Percentiles rank a stretch among this genome's conserved stretches.
These are phyloP conservation scores for Crematogaster levior DNA, from an alignment of 2,888 invertebrate genomes.

Conservation along the genomic window DNA sequence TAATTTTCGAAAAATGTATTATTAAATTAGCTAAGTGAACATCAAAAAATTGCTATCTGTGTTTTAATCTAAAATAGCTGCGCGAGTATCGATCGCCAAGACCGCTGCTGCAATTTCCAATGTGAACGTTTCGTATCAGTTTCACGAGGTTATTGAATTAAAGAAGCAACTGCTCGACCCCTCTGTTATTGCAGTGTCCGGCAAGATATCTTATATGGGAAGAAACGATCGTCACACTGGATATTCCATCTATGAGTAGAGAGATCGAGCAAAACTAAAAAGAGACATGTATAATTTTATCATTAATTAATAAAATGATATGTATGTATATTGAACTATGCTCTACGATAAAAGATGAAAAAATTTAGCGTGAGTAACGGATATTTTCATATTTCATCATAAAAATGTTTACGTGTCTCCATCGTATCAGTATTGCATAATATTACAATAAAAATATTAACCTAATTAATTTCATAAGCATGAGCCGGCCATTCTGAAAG, in stretches of 20 bases:
- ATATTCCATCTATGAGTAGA: conserved; percentile 18
- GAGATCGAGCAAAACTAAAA: background rate
- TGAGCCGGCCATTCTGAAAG: conserved; percentile 8
- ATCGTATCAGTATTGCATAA: conserved; percentile 6
- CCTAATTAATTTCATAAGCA: conserved; percentile 35
- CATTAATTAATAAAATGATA: conserved; percentile 30
- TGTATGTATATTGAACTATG: background rate
- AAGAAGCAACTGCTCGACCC: conserved; percentile 54
- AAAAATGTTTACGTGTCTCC: conserved; percentile 27
- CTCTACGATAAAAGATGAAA: background rate
- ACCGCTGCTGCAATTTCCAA: conserved; percentile 28
- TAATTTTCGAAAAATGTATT: conserved; percentile 16
- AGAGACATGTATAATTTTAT: background rate
- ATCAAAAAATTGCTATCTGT: conserved; percentile 2
- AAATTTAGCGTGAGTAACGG: conserved; percentile 50
- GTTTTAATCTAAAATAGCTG: conserved; percentile 42
- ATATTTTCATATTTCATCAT: conserved; percentile 51
- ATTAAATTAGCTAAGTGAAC: conserved; percentile 9
- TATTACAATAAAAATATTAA: conserved; percentile 36
- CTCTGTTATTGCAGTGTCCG: conserved; percentile 40
- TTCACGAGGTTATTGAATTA: conserved; percentile 67
- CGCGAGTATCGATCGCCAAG: conserved; percentile 45
- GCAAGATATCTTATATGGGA: conserved; percentile 33
- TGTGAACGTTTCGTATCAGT: conserved; percentile 60
- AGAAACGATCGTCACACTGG: conserved; percentile 23